Conservation (phyloP, 2,888 invertebrate genomes). For the Tanypteryx hageni region DNA sequence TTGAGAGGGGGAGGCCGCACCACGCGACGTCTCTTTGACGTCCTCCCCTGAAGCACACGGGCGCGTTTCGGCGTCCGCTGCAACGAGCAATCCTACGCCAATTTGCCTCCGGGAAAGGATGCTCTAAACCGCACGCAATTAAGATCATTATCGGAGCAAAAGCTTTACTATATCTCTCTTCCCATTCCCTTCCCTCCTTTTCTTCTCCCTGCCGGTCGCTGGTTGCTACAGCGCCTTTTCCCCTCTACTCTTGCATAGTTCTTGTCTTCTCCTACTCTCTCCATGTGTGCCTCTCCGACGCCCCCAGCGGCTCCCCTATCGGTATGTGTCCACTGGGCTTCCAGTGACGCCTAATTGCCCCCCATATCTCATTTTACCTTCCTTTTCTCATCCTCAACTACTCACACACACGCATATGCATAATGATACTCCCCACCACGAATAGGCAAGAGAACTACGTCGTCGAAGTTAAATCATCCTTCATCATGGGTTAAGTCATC, state of each 20-base stretch:
- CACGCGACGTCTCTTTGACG: constrained; percentile 15
- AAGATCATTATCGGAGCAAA: constrained; percentile 55
- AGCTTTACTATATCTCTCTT: constrained; percentile 38
- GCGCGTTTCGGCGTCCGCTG: not conserved
- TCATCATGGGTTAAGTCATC: too few species aligned
- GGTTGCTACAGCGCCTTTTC: not conserved
- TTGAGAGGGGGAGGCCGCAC: not conserved
- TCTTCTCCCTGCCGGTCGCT: not conserved
- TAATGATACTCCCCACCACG: too few species aligned
- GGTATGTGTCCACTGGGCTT: not conserved
- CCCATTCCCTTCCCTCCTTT: not conserved
- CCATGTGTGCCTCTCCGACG: not conserved
- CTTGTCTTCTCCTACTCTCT: not conserved
- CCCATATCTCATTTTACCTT: not conserved
- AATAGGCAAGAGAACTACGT: too few species aligned
- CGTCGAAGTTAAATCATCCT: too few species aligned
- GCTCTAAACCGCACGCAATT: constrained; percentile 54
- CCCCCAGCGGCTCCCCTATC: not conserved
- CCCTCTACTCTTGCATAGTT: not conserved
- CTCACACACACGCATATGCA: too few species aligned
- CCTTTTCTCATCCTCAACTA: too few species aligned
- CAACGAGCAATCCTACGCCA: constrained; percentile 50
- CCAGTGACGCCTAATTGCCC: not conserved
- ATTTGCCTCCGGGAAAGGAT: constrained; percentile 53
- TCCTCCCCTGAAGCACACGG: not conserved